Evolutionary conservation across 2,113 vertebrate genomes (phyloP).

Genomic region (Gymnogyps californianus): DNA sequence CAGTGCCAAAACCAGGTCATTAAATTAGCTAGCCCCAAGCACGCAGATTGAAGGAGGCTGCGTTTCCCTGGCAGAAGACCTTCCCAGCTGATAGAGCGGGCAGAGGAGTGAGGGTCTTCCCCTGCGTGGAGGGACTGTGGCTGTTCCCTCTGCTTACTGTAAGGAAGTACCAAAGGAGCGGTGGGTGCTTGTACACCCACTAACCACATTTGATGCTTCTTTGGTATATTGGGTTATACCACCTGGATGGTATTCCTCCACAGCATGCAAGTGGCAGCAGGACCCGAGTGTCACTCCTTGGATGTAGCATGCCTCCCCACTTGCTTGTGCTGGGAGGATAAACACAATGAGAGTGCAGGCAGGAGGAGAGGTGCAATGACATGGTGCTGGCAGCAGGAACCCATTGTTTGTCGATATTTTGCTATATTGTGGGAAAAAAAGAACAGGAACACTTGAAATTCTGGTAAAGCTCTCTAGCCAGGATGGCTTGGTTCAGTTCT

Average conservation of each 20-base stretch:
- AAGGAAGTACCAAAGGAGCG: background rate
- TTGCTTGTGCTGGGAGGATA: background rate
- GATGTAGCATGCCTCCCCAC: accelerated
- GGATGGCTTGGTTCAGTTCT: background rate
- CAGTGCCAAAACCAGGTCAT: background rate
- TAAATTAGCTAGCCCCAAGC: background rate
- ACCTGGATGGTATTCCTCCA: background rate
- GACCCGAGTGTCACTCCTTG: background rate
- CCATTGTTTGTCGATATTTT: background rate
- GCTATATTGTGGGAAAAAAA: background rate
- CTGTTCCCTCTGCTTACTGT: background rate
- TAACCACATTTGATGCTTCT: background rate
- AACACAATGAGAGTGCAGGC: accelerated
- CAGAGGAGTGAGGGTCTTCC: background rate
- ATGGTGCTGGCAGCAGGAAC: background rate
- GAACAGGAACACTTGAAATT: background rate
- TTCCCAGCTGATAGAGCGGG: background rate
- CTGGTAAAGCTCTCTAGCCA: background rate
- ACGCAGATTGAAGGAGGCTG: background rate
- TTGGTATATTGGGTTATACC: background rate
- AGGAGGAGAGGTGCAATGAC: background rate
- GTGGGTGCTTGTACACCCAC: background rate
- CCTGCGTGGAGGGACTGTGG: background rate
- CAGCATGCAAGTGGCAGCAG: background rate
- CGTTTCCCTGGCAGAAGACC: background rate